These are phyloP conservation scores for Ia io DNA, from an alignment of 2,113 vertebrate genomes.

Conservation along the genomic window DNA sequence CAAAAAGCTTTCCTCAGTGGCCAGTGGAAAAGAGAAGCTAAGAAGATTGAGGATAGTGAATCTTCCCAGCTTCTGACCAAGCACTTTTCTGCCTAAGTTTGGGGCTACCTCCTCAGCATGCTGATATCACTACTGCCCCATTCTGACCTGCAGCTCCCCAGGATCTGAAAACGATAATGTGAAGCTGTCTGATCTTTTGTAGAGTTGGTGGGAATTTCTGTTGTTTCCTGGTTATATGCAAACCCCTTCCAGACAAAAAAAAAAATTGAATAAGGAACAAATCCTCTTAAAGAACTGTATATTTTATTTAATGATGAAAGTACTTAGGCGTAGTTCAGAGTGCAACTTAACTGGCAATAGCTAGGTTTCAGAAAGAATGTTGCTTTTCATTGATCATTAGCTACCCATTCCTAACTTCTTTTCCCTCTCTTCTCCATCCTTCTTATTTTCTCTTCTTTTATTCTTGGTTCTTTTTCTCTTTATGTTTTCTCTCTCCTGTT, in stretches of 20 bases:
- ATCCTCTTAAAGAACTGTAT: not conserved
- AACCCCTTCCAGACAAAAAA: constrained; percentile 75
- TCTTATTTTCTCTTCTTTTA: not conserved
- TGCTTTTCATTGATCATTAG: not conserved
- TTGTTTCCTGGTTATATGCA: constrained; percentile 56
- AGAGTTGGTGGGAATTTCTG: constrained; percentile 33
- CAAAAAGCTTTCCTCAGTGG: not conserved
- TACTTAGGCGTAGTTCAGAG: not conserved
- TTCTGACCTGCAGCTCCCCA: not conserved
- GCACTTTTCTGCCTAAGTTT: not conserved
- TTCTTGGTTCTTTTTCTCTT: not conserved
- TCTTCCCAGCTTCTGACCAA: not conserved
- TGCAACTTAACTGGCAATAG: not conserved
- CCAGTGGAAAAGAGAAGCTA: not conserved
- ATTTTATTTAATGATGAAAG: constrained; percentile 39
- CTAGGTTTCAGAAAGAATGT: not conserved
- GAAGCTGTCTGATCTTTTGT: not conserved
- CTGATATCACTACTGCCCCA: not conserved
- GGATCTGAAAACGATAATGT: not conserved
- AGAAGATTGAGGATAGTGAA: not conserved
- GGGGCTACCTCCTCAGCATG: not conserved
- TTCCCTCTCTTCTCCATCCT: not conserved
- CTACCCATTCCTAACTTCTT: not conserved
- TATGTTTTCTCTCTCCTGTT: not conserved
- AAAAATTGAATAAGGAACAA: constrained; percentile 70